Percentiles rank a stretch among this genome's conserved stretches.
Conservation (phyloP, 2,113 vertebrate genomes). For the Thamnaconus septentrionalis region DNA sequence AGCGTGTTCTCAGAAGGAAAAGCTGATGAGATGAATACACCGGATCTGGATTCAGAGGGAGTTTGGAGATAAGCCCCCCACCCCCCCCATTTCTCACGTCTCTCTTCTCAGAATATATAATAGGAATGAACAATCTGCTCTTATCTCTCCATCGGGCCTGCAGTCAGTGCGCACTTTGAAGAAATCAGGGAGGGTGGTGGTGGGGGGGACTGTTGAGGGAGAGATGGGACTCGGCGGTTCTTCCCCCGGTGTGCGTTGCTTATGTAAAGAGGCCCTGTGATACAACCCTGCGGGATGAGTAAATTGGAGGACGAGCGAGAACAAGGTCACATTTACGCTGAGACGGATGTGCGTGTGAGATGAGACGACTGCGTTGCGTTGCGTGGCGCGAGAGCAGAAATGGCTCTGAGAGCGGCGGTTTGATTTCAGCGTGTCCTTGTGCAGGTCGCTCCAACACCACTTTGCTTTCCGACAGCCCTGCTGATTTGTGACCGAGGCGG, state of each 20-base stretch:
- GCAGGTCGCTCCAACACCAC: too few species aligned
- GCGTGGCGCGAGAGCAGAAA: neutral
- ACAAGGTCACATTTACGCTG: slow-evolving; percentile 1
- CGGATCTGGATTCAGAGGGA: slow-evolving; percentile 25
- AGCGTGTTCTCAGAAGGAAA: slow-evolving; percentile 4
- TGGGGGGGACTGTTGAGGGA: slow-evolving; percentile 6
- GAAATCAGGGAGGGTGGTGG: slow-evolving; percentile 15
- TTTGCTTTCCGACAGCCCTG: too few species aligned
- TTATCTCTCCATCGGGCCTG: slow-evolving; percentile 23
- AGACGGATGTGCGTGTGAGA: neutral
- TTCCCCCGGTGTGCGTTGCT: slow-evolving; percentile 17
- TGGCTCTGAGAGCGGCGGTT: too few species aligned
- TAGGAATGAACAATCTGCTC: slow-evolving; percentile 16
- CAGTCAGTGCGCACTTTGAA: slow-evolving; percentile 26
- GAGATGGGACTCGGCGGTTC: slow-evolving; percentile 20
- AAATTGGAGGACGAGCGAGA: slow-evolving; percentile 13
- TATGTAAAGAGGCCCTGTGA: slow-evolving; percentile 42
- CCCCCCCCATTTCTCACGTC: neutral
- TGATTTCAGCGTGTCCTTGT: too few species aligned
- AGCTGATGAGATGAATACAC: slow-evolving; percentile 36
- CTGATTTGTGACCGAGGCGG: too few species aligned
- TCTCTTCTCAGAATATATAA: slow-evolving; percentile 14
- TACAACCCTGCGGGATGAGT: slow-evolving; percentile 18
- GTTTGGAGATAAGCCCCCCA: slow-evolving; percentile 37
- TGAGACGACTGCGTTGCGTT: too few species aligned